phyloP scores from a whole-genome alignment of 2,797 vertebrate species.

The Gallinago stenura region DNA sequence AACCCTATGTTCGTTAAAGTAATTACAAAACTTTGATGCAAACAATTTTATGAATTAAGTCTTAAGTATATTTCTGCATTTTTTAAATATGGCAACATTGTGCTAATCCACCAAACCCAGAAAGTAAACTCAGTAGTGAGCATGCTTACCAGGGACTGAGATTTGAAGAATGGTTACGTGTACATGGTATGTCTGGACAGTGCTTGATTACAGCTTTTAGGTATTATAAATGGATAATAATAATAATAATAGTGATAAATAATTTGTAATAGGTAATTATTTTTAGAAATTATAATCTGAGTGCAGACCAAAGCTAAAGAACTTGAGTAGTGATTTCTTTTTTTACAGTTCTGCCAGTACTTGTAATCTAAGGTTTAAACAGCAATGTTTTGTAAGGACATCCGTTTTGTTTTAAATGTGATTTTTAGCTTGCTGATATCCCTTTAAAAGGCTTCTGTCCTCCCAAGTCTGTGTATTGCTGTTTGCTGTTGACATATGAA shows the following conservation, averaged over 20 bases:
- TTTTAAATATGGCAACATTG: not conserved
- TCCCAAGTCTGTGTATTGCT: constrained; percentile 4
- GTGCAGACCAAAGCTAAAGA: not conserved
- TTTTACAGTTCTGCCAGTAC: not conserved
- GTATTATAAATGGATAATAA: not conserved
- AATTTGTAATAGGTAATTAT: not conserved
- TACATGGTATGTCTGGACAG: not conserved
- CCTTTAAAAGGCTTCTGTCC: constrained; percentile 43
- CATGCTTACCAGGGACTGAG: not conserved
- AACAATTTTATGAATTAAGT: not conserved
- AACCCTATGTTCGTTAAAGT: not conserved
- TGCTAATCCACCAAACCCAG: not conserved
- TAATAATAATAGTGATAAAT: not conserved
- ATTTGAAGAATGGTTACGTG: not conserved
- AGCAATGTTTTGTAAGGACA: not conserved
- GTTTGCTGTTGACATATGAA: not conserved
- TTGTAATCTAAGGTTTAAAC: constrained; percentile 11
- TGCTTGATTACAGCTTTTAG: not conserved
- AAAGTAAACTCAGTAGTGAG: not conserved
- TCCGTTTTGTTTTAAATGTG: not conserved
- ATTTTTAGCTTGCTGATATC: constrained; percentile 18
- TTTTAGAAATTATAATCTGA: not conserved
- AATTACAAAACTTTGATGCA: not conserved
- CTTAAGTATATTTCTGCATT: not conserved
- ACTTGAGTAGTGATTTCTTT: not conserved